phyloP scores from a whole-genome alignment of 2,888 invertebrate species.

The Ochlodes sylvanus region DNA sequence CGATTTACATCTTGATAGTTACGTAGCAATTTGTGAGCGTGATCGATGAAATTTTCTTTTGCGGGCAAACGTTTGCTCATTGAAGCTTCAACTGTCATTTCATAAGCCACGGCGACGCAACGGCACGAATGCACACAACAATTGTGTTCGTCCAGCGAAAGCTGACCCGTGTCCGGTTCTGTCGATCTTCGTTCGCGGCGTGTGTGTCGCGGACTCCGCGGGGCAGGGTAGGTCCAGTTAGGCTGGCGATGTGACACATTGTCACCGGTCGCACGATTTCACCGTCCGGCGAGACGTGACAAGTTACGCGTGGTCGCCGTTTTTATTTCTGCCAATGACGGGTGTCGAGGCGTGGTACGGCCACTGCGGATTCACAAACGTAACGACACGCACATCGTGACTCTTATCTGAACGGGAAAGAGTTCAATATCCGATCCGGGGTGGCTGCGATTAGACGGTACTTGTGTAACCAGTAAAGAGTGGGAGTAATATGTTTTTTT shows the following conservation, averaged over 20 bases:
- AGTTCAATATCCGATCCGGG: slow-evolving; percentile 54
- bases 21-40: slow-evolving; percentile 80
- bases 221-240: slow-evolving; percentile 55
- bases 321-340: slow-evolving; percentile 85
- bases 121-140: slow-evolving; percentile 64
- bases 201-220: slow-evolving; percentile 45
- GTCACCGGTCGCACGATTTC: slow-evolving; percentile 82
- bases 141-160: slow-evolving; percentile 56
- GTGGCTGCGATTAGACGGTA: slow-evolving; percentile 46
- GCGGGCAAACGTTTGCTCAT: slow-evolving; percentile 79
- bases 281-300: slow-evolving; percentile 82
- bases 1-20: slow-evolving; percentile 81
- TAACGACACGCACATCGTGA: slow-evolving; percentile 48
- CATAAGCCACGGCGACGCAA: slow-evolving; percentile 77
- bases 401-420: slow-evolving; percentile 59
- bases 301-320: slow-evolving; percentile 83
- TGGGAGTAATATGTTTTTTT: slow-evolving; percentile 84
- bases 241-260: slow-evolving; percentile 74
- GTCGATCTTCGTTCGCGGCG: slow-evolving; percentile 36
- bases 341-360: slow-evolving; percentile 82
- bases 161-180: slow-evolving; percentile 55
- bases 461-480: slow-evolving; percentile 66
- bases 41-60: slow-evolving; percentile 81
- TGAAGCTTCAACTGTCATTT: slow-evolving; percentile 81
- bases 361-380: slow-evolving; percentile 62